Base-by-base conservation (phyloP, 1,140 invertebrate genomes). In the Panagrolaimus sp. region DNA sequence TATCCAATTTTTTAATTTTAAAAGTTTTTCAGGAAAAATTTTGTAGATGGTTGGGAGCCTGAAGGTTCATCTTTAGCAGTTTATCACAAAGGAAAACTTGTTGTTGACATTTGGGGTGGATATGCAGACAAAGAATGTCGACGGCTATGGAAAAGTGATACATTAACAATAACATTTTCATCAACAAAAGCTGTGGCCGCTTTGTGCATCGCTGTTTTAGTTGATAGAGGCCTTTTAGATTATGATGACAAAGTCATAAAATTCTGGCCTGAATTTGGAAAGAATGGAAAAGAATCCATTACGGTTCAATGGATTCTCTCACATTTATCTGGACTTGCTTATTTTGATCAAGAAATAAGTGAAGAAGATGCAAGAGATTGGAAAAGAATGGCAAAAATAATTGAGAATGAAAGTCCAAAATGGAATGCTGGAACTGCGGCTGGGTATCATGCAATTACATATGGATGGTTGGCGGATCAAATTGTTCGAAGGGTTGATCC, bases 251-350 rank as follows among this genome's bases (percentile, higher is more conserved):
- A 75, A 5, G 79, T 86, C 0, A 61, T 68, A 5, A 68, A 80
- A 16, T 84, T 84, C 72, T 86, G 85, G 85, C 84, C 85, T 16
- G 83, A 83, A 57, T 86, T 86, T 79, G 83, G 69, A 16, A 63
- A 77, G n/a, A 74, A 85, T 51, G 83, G 82, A 4, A 85, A 85
- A 73, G 78, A 79, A 25, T 78, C 78, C 25, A 78, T 85, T 5
- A 86, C 85, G 14, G 77, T 86, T 5, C 78, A 83, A 16, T 77
- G 78, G 72, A 67, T 85, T 4, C 16, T 86, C 1, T 81, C 78
- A 61, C 85, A 86, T 70, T 77, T 82, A 78, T 64, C 77, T 53
- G 77, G 76, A 42, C 63, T 78, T n/a, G 66, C 72, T 13, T 78
- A 69, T 46, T 61, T 78, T 42, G 77, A 78, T 23, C 66, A 46